phyloP scores from a whole-genome alignment of 2,113 vertebrate genomes.

The Parotia lawesii region DNA sequence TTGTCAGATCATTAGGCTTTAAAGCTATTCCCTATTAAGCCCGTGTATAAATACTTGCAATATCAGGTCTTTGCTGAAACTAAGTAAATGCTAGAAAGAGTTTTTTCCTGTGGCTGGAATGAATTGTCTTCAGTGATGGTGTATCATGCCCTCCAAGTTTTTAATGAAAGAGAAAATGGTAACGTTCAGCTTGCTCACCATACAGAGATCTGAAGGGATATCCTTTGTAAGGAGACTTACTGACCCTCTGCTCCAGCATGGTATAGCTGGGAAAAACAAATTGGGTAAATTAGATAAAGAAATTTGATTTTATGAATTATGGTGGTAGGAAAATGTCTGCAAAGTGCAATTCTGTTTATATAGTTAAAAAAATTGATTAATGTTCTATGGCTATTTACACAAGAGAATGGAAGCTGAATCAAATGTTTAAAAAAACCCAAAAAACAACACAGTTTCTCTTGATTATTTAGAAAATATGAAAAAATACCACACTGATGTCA shows the following conservation, averaged over 20 bases:
- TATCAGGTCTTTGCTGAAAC: not conserved
- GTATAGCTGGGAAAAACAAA: not conserved
- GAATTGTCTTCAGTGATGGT: not conserved
- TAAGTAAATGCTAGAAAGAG: not conserved
- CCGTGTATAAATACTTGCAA: not conserved
- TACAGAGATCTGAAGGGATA: not conserved
- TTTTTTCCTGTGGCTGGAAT: not conserved
- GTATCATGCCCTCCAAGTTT: not conserved
- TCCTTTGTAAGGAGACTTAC: not conserved
- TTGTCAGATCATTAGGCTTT: not conserved
- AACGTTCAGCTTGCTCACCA: fast-evolving
- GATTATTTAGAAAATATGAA: conserved; percentile 8
- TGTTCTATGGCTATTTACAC: not conserved
- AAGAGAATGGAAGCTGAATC: not conserved
- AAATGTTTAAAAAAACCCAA: not conserved
- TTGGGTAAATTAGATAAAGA: not conserved
- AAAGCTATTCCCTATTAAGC: not conserved
- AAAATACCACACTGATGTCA: conserved; percentile 28
- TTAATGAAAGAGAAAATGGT: not conserved
- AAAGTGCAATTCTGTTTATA: not conserved
- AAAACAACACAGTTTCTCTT: not conserved
- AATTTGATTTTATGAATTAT: not conserved
- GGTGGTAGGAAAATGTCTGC: not conserved
- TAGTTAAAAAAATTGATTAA: not conserved
- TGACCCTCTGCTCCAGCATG: not conserved